These are phyloP conservation scores for Mixornis gularis DNA, from an alignment of 2,113 vertebrate genomes.

Conservation along the genomic window DNA sequence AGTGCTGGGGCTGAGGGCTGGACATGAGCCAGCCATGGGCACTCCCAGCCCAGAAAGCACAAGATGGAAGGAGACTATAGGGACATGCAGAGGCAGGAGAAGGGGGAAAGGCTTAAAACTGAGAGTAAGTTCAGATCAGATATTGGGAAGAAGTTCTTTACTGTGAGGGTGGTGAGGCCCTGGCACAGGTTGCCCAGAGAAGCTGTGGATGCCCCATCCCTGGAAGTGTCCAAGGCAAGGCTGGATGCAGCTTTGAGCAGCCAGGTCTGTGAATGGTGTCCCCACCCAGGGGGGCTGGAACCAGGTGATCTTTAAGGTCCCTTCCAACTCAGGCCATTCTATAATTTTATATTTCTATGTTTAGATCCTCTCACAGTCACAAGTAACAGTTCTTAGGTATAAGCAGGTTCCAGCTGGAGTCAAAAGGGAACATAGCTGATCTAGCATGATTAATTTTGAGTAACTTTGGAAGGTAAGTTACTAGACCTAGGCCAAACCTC, in stretches of 20 bases:
- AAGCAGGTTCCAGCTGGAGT: constrained; percentile 3
- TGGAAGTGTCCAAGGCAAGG: background rate
- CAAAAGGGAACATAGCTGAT: background rate
- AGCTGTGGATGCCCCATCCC: background rate
- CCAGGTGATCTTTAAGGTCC: background rate
- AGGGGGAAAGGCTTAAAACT: background rate
- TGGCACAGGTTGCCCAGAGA: background rate
- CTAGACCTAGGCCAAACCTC: background rate
- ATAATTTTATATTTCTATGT: background rate
- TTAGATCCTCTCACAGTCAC: background rate
- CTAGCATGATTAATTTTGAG: background rate
- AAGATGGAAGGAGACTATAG: background rate
- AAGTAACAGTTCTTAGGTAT: background rate
- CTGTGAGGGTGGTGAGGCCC: background rate
- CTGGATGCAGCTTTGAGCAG: background rate
- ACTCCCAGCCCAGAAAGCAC: background rate
- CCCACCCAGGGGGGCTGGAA: background rate
- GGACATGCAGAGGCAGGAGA: background rate
- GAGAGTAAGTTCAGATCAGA: background rate
- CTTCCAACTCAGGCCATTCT: background rate
- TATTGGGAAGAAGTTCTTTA: background rate
- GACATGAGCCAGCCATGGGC: background rate
- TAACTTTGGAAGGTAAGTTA: constrained; percentile 1
- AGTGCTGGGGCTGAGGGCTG: background rate
- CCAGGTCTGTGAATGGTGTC: background rate